These are phyloP conservation scores for Morpho helenor DNA, from an alignment of 2,888 invertebrate species.

Conservation along the genomic window DNA sequence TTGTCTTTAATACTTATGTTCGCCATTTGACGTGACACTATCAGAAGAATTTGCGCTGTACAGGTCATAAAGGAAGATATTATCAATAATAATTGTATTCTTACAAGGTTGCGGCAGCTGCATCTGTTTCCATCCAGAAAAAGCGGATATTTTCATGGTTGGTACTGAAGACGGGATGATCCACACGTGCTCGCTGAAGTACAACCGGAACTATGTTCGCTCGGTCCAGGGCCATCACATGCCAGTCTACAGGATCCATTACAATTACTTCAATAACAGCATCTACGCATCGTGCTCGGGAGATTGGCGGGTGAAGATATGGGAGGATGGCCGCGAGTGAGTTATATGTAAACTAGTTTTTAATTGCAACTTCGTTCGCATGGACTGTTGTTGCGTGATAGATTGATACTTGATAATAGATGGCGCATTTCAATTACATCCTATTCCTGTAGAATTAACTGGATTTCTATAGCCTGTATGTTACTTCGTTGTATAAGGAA, in stretches of 20 bases:
- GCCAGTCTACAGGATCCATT: constrained; percentile 93
- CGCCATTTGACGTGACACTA: no score
- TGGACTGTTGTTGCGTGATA: no score
- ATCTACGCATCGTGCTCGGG: constrained; percentile 96
- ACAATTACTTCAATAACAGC: constrained; percentile 91
- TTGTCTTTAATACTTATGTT: no score
- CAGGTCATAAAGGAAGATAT: no score
- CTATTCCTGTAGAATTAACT: no score
- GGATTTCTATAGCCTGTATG: no score
- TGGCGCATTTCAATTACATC: no score
- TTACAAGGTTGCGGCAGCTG: constrained; percentile 89
- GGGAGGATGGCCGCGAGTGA: constrained; percentile 92
- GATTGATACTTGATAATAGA: no score
- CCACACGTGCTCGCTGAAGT: constrained; percentile 93
- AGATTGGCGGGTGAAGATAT: constrained; percentile 97
- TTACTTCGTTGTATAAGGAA: no score
- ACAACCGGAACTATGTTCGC: constrained; percentile 86
- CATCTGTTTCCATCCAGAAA: constrained; percentile 92
- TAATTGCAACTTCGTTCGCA: no score
- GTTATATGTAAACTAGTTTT: constrained; percentile 26
- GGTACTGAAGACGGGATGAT: constrained; percentile 96
- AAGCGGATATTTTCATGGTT: constrained; percentile 89
- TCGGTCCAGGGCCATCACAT: constrained; percentile 92
- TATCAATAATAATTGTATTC: background rate
- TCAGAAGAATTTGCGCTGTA: no score